Conservation (phyloP, 2,888 invertebrate genomes). For the Zygogramma bicolorata region DNA sequence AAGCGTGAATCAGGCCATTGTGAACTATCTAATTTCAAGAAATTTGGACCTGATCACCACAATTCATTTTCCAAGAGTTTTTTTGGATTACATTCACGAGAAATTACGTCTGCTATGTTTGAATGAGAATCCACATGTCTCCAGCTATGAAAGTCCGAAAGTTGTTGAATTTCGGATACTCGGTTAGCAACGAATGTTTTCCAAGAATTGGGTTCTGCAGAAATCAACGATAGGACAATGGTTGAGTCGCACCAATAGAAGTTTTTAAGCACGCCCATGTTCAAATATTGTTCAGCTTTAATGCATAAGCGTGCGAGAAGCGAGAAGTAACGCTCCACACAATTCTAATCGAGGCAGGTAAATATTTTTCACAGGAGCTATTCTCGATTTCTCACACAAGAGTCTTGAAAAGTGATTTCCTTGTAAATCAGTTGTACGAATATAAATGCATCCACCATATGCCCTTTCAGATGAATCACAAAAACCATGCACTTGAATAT, state of each 20-base stretch:
- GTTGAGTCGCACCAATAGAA: slow-evolving; percentile 34
- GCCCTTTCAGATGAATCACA: slow-evolving; percentile 34
- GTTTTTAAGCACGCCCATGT: no score
- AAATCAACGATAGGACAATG: slow-evolving; percentile 32
- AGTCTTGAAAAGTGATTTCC: slow-evolving; percentile 1
- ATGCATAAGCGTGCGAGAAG: background rate
- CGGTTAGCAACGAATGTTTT: slow-evolving; percentile 40
- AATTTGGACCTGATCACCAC: no score
- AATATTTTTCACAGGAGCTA: slow-evolving; percentile 39
- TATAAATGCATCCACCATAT: slow-evolving; percentile 37
- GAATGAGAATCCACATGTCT: no score
- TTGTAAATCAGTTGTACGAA: slow-evolving; percentile 12
- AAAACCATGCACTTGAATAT: slow-evolving; percentile 38
- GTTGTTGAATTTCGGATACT: no score
- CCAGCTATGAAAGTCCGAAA: no score
- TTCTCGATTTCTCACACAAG: slow-evolving; percentile 36
- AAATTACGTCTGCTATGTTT: no score
- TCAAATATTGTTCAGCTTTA: no score
- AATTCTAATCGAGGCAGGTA: slow-evolving; percentile 37
- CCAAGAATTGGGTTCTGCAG: slow-evolving; percentile 18
- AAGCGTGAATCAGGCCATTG: no score
- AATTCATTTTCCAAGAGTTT: no score
- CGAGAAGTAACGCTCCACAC: slow-evolving; percentile 22
- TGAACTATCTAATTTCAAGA: no score
- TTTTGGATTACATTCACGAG: no score